These are phyloP conservation scores for Hipposideros larvatus DNA, from an alignment of 2,797 vertebrate genomes.

Conservation along the genomic window DNA sequence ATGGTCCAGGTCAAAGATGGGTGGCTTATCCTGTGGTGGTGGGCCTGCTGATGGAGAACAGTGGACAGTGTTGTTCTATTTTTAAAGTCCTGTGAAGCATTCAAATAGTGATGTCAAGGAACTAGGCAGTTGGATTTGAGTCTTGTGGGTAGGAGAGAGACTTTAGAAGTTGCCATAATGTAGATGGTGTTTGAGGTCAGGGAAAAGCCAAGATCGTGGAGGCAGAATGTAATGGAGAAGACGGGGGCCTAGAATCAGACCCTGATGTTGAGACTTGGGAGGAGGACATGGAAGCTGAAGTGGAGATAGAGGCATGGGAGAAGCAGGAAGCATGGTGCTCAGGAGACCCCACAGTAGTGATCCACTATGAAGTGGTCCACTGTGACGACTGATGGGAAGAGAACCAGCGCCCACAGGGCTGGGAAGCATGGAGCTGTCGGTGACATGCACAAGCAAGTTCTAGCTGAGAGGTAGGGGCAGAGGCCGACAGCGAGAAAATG, in stretches of 20 bases:
- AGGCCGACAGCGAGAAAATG: background rate
- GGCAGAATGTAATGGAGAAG: background rate
- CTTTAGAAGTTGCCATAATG: background rate
- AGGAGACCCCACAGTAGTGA: background rate
- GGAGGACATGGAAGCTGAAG: background rate
- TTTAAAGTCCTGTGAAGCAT: background rate
- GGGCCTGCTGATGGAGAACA: background rate
- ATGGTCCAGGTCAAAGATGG: accelerated
- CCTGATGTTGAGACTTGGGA: background rate
- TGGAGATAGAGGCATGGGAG: background rate
- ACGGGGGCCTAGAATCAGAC: too few relatives aligned
- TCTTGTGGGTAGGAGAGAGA: background rate
- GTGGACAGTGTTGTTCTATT: background rate
- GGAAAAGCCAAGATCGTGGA: background rate
- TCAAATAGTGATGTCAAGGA: background rate
- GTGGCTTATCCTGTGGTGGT: background rate
- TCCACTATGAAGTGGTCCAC: background rate
- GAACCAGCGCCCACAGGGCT: background rate
- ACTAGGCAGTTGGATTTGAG: background rate
- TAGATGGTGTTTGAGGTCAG: background rate
- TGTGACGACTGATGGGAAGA: background rate
- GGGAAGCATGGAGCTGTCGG: too few relatives aligned
- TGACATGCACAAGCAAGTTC: background rate
- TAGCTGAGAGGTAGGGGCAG: background rate
- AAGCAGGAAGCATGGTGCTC: background rate